Percentiles rank a stretch among this genome's conserved stretches.
Evolutionary conservation across 2,113 vertebrate species (phyloP).

Genomic region (Gila orcuttii): DNA sequence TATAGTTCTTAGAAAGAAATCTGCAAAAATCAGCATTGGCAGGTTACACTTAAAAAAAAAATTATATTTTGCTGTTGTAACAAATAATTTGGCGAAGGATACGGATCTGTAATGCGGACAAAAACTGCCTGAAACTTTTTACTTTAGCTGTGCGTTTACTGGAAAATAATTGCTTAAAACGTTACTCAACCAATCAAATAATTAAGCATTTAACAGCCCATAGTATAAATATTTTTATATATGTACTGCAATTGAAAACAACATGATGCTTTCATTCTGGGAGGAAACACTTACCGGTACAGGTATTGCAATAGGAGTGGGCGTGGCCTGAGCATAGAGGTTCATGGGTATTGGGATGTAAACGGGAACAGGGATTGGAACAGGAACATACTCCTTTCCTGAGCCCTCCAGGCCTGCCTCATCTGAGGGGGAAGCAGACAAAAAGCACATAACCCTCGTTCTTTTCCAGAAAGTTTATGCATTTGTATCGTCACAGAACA

Average conservation of each 20-base stretch:
- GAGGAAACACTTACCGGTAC: slow-evolving; percentile 84
- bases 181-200: no score
- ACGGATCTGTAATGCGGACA: no score
- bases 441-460: not conserved
- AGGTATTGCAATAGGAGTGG: slow-evolving; percentile 85
- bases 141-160: no score
- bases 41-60: no score
- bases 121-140: no score
- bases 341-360: slow-evolving; percentile 97
- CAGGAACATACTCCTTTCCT: slow-evolving; percentile 90
- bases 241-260: not conserved
- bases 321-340: slow-evolving; percentile 91
- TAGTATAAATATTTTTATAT: not conserved
- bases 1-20: no score
- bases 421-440: slow-evolving; percentile 67
- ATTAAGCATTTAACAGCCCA: no score
- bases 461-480: not conserved
- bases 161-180: no score
- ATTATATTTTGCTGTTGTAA: no score
- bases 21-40: no score
- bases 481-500: not conserved
- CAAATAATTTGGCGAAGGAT: no score
- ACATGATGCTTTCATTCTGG: not conserved
- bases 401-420: slow-evolving; percentile 77
- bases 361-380: slow-evolving; percentile 94